phyloP scores from a whole-genome alignment of 2,797 vertebrate species.

The Rhinoraja longicauda region DNA sequence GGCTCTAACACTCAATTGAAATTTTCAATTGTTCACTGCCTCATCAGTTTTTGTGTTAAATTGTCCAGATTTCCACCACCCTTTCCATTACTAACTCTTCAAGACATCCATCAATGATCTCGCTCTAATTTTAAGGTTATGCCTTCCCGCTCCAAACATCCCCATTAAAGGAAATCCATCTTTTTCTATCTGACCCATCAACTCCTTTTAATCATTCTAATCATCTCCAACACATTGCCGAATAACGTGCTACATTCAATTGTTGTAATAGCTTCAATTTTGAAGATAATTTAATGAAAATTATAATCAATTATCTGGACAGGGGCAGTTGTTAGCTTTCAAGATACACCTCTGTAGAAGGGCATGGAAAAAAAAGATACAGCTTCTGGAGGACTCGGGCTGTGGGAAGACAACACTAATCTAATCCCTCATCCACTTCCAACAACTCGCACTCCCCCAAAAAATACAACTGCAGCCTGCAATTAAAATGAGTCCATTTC shows the following conservation, averaged over 20 bases:
- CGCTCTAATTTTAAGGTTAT: neutral
- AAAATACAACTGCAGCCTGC: neutral
- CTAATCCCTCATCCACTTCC: neutral
- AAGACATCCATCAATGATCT: neutral
- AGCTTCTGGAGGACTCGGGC: neutral
- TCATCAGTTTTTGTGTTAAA: neutral
- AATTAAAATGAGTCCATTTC: neutral
- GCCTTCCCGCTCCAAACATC: neutral
- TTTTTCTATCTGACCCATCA: neutral
- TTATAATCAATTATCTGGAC: neutral
- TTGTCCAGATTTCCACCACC: neutral
- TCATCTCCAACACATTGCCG: neutral
- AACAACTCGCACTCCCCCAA: too few relatives aligned
- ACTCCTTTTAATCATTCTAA: neutral
- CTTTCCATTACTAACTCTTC: neutral
- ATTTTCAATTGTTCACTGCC: neutral
- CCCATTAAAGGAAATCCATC: neutral
- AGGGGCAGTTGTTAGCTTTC: neutral
- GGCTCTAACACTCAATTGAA: neutral
- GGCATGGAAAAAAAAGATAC: neutral
- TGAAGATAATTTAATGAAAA: conserved; percentile 9
- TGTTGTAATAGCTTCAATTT: neutral
- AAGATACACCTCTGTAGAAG: neutral
- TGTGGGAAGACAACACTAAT: neutral
- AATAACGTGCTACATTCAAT: neutral